These are phyloP conservation scores for Papilio demoleus DNA, from an alignment of 2,888 invertebrate species.

Conservation along the genomic window DNA sequence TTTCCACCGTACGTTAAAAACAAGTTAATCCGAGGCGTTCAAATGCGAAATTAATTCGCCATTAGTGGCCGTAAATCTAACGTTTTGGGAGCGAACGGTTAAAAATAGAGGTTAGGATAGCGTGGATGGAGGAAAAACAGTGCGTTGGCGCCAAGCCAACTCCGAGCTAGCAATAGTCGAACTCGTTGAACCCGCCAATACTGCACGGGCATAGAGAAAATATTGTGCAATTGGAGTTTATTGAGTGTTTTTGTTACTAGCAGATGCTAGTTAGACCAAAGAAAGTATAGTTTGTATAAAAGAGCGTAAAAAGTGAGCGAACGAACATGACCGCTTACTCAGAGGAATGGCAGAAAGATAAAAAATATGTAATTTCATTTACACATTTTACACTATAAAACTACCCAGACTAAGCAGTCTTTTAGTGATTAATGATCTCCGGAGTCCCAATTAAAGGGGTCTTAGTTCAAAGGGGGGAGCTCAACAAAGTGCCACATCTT, in stretches of 20 bases:
- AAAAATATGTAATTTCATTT: no score
- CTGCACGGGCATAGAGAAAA: conserved; percentile 6
- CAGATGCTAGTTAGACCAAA: no score
- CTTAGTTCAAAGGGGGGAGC: conserved; percentile 4
- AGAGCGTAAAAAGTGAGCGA: neutral
- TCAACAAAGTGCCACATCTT: conserved; percentile 16
- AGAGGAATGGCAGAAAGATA: no score
- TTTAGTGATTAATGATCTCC: neutral
- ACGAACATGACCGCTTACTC: no score
- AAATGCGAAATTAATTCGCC: conserved; percentile 56
- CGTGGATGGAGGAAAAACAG: conserved; percentile 61
- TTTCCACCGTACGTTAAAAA: conserved; percentile 32
- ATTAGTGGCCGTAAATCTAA: conserved; percentile 63
- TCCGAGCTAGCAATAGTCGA: conserved; percentile 24
- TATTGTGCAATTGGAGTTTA: conserved; percentile 22
- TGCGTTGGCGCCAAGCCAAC: conserved; percentile 57
- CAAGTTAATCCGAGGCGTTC: conserved; percentile 31
- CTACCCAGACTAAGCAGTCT: neutral
- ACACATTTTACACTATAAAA: no score
- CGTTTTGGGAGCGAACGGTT: conserved; percentile 51
- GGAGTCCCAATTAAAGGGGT: conserved; percentile 12
- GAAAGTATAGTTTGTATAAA: neutral
- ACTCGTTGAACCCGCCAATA: conserved; percentile 23
- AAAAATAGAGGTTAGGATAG: conserved; percentile 57
- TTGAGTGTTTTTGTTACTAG: neutral